A percentile compares a stretch with the other conserved stretches of the same genome.
Conservation (phyloP, 2,888 invertebrate species). For the Phalera bucephala region DNA sequence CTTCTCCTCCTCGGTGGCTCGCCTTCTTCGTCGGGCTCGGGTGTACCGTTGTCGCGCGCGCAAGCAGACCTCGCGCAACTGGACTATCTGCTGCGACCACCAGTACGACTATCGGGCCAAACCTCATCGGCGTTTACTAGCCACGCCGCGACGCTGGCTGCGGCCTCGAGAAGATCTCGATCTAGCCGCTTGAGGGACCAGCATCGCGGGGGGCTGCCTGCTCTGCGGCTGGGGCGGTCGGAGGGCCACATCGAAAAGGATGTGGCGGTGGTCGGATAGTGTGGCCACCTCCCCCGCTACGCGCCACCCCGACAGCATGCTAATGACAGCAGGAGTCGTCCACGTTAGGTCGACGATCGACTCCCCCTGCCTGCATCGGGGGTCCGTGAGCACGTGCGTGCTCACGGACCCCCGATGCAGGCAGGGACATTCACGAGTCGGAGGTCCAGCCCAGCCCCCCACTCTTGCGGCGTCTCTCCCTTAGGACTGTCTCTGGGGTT, state of each 20-base stretch:
- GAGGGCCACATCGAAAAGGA: not conserved
- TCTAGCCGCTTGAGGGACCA: not conserved
- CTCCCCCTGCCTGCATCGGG: slow-evolving; percentile 5
- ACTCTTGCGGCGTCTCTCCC: too few species aligned
- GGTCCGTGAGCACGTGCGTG: slow-evolving; percentile 3
- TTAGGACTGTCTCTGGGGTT: not conserved
- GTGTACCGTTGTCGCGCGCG: too few species aligned
- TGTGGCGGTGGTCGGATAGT: not conserved
- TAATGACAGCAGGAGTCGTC: not conserved
- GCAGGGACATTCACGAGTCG: too few species aligned
- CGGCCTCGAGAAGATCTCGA: too few species aligned
- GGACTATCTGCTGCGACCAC: too few species aligned
- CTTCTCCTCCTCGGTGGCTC: too few species aligned
- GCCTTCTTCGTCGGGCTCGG: too few species aligned
- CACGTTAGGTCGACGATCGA: slow-evolving; percentile 1
- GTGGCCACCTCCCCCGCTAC: slow-evolving; percentile 2
- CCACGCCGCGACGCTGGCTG: too few species aligned
- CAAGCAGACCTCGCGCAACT: not conserved
- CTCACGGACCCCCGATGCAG: slow-evolving; percentile 12
- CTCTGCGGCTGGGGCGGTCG: not conserved
- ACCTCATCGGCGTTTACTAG: too few species aligned
- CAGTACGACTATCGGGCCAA: too few species aligned
- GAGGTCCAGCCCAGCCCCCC: too few species aligned
- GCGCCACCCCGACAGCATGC: not conserved
- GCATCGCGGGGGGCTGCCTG: not conserved